Base-by-base conservation (phyloP, 2,797 vertebrate species). In the Selene dorsalis region DNA sequence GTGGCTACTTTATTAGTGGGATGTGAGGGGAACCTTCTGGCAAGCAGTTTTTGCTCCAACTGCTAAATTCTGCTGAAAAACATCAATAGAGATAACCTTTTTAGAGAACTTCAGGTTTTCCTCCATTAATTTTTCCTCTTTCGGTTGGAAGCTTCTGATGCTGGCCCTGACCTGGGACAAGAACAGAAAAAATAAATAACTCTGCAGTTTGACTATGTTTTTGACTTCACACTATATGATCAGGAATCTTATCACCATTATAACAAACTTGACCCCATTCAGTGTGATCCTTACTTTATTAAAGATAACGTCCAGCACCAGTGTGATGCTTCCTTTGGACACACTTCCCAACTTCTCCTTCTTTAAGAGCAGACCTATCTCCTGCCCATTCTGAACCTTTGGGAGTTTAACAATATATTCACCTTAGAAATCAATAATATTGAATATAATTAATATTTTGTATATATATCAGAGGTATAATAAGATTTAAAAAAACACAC, bases 21-120 rank as follows among this genome's bases (percentile, higher is more conserved):
- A 55, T 73, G 67, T 68, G 60, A 84, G 52, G 48, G 45, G n/a
- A 39, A 55, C 41, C 32, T 50, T 62, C 8, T 55, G 11, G 47
- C 18, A 56, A 60, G 63, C 6, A 9, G 7, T 65, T 69, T 80
- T 77, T 67, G 24, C 77, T 78, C 75, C 14, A 69, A 84, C 72
- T 84, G 65, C 48, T 77, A 73, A 73, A 83, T 75, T 58, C 48
- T 38, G 18, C 1, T n/a, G 45, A 50, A 55, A 73, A 71, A 66
- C n/a, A 30, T 67, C 20, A 65, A 58, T 14, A 48, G 1, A 58
- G 9, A 60, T 79, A 14, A 94, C 98, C 97, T 99, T 99, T 94
- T 99, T 99, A 83, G 96, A 96, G 87, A 99, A 96, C 87, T 98
- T 99, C 20, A 92, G 90, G 73, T 93, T 96, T 62, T 97, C 97